Base-by-base conservation (phyloP, 1,140 invertebrate genomes). In the Diachasmimorpha longicaudata region DNA sequence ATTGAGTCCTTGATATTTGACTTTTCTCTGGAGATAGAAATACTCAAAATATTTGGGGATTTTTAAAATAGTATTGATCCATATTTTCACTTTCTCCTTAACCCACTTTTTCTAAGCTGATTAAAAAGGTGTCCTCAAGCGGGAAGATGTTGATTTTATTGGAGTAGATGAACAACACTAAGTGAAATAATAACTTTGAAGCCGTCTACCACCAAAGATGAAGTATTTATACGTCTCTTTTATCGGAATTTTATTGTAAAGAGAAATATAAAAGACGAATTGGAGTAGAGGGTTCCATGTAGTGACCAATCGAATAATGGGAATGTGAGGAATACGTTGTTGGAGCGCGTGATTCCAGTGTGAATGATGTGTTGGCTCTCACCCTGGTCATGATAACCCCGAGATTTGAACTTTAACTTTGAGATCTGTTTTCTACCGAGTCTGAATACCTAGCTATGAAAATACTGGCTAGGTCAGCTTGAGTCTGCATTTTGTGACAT, bases 211-310 rank as follows among this genome's bases (percentile, higher is more conserved):
- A 23, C 75, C 14, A 48, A 78, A 77, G 72, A 79, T 78, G 46
- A 42, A 68, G 79, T 84, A 85, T 84, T 85, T 87, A 86, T 86
- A 85, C 78, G 69, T 44, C 48, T 67, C 14, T 75, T 78, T 83
- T 81, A 83, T 83, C 80, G 66, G 19, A 1, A n/a, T 79, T 72
- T 73, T 9, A n/a, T 39, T 42, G 68, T 67, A 71, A 44, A 77
- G 71, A 70, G 25, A 67, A 39, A 44, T 66, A 25, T 19, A 3
- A 11, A 58, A 52, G 37, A 55, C 52, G 55, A 44, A 21, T 14
- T 14, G 68, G 48, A 44, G 74, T 46, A 78, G 71, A 71, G 52
- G 44, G 19, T 39, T n/a, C 13, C 16, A 19, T 66, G 36, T n/a
- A 63, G 14, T 74, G 63, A 79, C 55, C 55, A 67, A 79, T 48